A percentile compares a stretch with the other conserved stretches of the same genome.
Conservation (phyloP, 2,113 vertebrate genomes). For the Physeter macrocephalus region DNA sequence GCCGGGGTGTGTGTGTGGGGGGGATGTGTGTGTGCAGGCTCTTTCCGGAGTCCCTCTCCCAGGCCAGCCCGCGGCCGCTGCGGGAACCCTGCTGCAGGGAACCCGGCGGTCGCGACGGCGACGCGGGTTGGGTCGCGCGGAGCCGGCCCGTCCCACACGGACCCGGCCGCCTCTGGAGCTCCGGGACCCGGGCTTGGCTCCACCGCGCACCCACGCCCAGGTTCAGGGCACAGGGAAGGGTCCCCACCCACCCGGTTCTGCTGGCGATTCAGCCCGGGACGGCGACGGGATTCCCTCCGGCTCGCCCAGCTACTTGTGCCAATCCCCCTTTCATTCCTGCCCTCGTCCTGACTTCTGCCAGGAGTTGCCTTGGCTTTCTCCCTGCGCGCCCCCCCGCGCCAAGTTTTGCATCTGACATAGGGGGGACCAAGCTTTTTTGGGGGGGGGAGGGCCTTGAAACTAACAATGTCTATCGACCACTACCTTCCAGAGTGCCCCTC, state of each 20-base stretch:
- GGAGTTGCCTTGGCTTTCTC: background rate
- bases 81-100: background rate
- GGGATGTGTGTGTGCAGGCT: background rate
- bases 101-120: background rate
- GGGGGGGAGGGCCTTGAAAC: background rate
- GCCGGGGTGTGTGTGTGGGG: background rate
- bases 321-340: background rate
- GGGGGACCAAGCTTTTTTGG: background rate
- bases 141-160: background rate
- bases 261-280: background rate
- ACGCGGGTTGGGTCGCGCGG: fast-evolving
- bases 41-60: background rate
- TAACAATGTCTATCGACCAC: background rate
- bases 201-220: background rate
- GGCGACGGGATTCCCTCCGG: background rate
- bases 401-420: constrained; percentile 26
- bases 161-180: background rate
- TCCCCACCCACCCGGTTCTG: background rate
- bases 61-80: background rate
- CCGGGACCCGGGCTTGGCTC: background rate
- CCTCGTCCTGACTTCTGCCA: background rate
- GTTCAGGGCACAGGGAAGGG: background rate
- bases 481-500: background rate
- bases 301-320: background rate
- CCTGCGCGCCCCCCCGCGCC: background rate